These are phyloP conservation scores for Microctenopoma steveboyesi DNA, from an alignment of 2,797 vertebrate species.

Conservation along the genomic window DNA sequence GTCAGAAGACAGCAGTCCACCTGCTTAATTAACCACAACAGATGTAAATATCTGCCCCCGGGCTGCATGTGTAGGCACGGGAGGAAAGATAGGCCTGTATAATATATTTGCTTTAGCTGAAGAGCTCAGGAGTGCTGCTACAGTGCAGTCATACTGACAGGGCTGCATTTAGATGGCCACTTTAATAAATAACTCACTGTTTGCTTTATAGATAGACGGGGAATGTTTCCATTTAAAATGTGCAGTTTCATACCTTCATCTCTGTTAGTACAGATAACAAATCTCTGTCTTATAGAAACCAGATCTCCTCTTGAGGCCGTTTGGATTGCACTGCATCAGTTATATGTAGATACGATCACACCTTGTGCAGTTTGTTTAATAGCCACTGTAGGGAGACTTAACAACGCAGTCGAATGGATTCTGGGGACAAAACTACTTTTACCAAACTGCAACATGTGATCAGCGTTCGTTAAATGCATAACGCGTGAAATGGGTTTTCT, in stretches of 20 bases:
- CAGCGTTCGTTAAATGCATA: slow-evolving; percentile 31
- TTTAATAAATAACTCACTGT: slow-evolving; percentile 70
- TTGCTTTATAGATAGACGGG: slow-evolving; percentile 59
- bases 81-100: neutral
- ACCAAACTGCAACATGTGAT: slow-evolving; percentile 25
- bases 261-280: slow-evolving; percentile 37
- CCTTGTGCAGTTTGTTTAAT: slow-evolving; percentile 20
- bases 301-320: slow-evolving; percentile 43
- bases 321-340: slow-evolving; percentile 47
- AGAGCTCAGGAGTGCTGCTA: slow-evolving; percentile 44
- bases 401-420: slow-evolving; percentile 18
- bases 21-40: slow-evolving; percentile 22
- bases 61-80: slow-evolving; percentile 18
- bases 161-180: slow-evolving; percentile 55
- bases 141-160: slow-evolving; percentile 51
- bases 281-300: slow-evolving; percentile 46
- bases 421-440: slow-evolving; percentile 11
- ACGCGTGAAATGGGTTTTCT: slow-evolving; percentile 66
- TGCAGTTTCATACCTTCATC: slow-evolving; percentile 31
- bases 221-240: slow-evolving; percentile 41
- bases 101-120: slow-evolving; percentile 32
- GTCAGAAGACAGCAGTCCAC: slow-evolving; percentile 4
- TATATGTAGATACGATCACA: neutral
- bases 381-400: slow-evolving; percentile 29
- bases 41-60: slow-evolving; percentile 38